Evolutionary conservation across 2,888 invertebrate genomes (phyloP).

Genomic region (Patella ulyssiponensis): DNA sequence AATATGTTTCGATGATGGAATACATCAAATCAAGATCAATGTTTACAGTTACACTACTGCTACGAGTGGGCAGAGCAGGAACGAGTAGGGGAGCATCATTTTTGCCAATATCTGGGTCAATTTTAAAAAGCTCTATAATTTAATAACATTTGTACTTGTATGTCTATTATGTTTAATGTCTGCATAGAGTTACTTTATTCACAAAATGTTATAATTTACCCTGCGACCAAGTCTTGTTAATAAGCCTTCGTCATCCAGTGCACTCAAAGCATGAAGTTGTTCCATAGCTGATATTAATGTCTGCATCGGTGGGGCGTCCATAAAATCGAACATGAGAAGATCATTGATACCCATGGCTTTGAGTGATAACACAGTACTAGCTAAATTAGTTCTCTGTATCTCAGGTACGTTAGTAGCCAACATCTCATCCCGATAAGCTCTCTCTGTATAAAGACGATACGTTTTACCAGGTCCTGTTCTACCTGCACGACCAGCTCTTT

Average conservation of each 20-base stretch:
- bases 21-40: too few species aligned
- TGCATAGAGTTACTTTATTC: neutral
- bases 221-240: constrained; percentile 78
- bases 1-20: too few species aligned
- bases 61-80: too few species aligned
- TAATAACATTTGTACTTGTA: too few species aligned
- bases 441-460: constrained; percentile 96
- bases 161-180: too few species aligned
- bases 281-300: constrained; percentile 97
- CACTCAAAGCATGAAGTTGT: constrained; percentile 95
- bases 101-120: too few species aligned
- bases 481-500: constrained; percentile 95
- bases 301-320: constrained; percentile 99
- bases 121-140: too few species aligned
- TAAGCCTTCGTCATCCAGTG: constrained; percentile 85
- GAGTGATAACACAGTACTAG: constrained; percentile 93
- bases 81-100: too few species aligned
- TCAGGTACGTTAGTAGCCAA: constrained; percentile 86
- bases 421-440: constrained; percentile 99
- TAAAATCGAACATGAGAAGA: constrained; percentile 97
- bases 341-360: constrained; percentile 99
- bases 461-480: constrained; percentile 98
- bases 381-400: constrained; percentile 98
- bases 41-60: too few species aligned
- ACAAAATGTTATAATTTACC: constrained; percentile 58